These are phyloP conservation scores for Pipistrellus pygmaeus DNA, from an alignment of 2,797 vertebrate species.

Conservation along the genomic window DNA sequence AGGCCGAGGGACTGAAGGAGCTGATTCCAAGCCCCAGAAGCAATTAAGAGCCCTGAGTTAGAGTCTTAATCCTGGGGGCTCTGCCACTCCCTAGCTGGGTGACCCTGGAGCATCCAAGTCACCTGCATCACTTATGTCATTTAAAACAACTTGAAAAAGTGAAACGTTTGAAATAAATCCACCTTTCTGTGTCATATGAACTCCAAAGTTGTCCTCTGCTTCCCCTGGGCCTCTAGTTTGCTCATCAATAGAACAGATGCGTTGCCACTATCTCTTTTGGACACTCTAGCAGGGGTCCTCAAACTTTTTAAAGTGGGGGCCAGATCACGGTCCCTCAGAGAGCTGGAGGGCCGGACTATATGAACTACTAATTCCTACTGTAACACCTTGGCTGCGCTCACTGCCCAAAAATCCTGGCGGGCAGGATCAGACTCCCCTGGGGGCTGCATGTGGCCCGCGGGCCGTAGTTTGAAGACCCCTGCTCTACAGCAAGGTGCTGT, in stretches of 20 bases:
- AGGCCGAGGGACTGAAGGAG: not conserved
- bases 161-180: slow-evolving; percentile 10
- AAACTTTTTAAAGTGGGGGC: too few relatives aligned
- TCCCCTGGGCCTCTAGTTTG: not conserved
- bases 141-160: slow-evolving; percentile 26
- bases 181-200: not conserved
- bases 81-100: not conserved
- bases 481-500: not conserved
- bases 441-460: too few relatives aligned
- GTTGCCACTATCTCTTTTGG: not conserved
- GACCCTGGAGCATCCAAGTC: not conserved
- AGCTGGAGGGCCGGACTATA: too few relatives aligned
- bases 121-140: not conserved
- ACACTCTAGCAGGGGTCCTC: too few relatives aligned
- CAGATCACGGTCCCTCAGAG: too few relatives aligned
- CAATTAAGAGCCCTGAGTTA: not conserved
- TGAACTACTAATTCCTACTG: too few relatives aligned
- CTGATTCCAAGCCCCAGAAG: not conserved
- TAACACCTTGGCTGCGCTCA: too few relatives aligned
- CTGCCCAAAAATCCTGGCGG: too few relatives aligned
- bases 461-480: too few relatives aligned
- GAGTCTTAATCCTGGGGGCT: not conserved
- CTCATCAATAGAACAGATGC: not conserved
- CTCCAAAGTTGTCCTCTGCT: not conserved
- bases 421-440: too few relatives aligned